These are phyloP conservation scores for Drosophila kohkoa DNA, from an alignment of 1,140 invertebrate species.

Conservation along the genomic window DNA sequence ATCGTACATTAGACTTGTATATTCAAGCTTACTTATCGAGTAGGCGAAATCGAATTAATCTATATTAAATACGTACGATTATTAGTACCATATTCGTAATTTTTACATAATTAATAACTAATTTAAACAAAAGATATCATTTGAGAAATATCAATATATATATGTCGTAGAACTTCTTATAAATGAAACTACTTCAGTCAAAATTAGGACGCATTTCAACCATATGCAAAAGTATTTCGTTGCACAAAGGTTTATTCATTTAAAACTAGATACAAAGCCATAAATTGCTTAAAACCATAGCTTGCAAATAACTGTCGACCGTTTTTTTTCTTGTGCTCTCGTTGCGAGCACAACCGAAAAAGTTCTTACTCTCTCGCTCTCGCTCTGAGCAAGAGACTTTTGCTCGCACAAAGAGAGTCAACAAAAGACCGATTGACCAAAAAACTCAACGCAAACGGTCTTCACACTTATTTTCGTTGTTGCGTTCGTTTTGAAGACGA, in stretches of 20 bases:
- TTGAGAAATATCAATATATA: slow-evolving; percentile 65
- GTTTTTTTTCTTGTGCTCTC: no score
- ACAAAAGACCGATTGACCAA: no score
- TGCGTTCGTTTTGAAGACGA: no score
- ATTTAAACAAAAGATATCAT: slow-evolving; percentile 48
- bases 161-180: slow-evolving; percentile 46
- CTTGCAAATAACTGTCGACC: no score
- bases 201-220: slow-evolving; percentile 73
- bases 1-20: slow-evolving; percentile 31
- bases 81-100: slow-evolving; percentile 25
- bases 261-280: slow-evolving; percentile 70
- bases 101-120: slow-evolving; percentile 52
- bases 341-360: no score
- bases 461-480: no score
- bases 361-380: no score
- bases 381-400: no score
- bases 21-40: slow-evolving; percentile 24
- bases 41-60: slow-evolving; percentile 48
- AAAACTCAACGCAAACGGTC: no score
- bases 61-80: slow-evolving; percentile 25
- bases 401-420: no score
- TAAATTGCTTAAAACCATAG: slow-evolving; percentile 61
- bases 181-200: slow-evolving; percentile 70
- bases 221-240: slow-evolving; percentile 73
- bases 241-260: slow-evolving; percentile 55